Conservation (phyloP, 2,113 vertebrate genomes). For the Trachemys scripta region DNA sequence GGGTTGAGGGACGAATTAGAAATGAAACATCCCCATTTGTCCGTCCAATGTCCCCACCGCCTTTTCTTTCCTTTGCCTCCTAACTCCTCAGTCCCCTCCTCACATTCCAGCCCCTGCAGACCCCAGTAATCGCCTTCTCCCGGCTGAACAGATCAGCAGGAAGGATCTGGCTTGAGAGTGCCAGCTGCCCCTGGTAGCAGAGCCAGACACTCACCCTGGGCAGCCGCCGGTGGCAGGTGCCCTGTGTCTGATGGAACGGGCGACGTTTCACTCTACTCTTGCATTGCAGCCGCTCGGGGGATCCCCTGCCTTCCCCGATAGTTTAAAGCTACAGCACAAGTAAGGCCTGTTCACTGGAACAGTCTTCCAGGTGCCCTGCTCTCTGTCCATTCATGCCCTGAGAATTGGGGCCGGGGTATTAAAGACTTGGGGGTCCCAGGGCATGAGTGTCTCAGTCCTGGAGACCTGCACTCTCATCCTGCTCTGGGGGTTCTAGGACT, state of each 20-base stretch:
- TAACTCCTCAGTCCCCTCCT: background rate
- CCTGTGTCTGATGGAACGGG: background rate
- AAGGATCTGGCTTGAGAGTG: background rate
- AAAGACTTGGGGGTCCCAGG: background rate
- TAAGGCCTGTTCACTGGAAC: background rate
- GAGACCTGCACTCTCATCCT: background rate
- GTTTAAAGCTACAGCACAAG: background rate
- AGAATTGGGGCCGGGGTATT: background rate
- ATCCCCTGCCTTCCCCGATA: background rate
- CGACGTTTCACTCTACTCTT: background rate
- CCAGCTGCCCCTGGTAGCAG: background rate
- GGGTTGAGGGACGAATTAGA: background rate
- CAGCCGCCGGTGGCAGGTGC: background rate
- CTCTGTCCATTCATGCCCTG: background rate
- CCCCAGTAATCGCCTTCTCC: background rate
- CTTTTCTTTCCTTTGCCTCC: background rate
- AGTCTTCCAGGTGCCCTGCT: background rate
- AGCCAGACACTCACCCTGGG: background rate
- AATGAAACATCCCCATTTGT: background rate
- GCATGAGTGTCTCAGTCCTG: background rate
- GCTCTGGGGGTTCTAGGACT: background rate
- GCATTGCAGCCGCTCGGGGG: background rate
- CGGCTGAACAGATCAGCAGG: background rate
- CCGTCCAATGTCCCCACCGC: background rate
- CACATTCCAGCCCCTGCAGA: background rate